A percentile compares a stretch with the other conserved stretches of the same genome.
phyloP scores from a whole-genome alignment of 2,113 vertebrate genomes.

The Caracal caracal region DNA sequence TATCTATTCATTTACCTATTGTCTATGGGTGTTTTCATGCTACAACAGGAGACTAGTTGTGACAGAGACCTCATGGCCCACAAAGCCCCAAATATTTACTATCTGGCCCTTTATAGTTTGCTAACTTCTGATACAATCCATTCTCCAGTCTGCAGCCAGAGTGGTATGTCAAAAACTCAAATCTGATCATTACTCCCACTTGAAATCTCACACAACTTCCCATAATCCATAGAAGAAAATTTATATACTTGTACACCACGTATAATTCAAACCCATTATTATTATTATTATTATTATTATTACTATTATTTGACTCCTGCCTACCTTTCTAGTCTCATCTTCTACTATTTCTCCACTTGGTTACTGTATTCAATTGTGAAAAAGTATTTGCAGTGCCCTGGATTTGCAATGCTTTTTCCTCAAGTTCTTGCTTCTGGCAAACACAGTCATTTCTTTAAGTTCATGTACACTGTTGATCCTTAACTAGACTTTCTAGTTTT shows the following conservation, averaged over 20 bases:
- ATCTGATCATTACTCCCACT: neutral
- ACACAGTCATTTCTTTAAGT: neutral
- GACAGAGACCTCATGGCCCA: neutral
- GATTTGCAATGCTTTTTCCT: neutral
- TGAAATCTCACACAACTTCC: neutral
- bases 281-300: neutral
- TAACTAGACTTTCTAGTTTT: neutral
- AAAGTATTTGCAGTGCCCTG: neutral
- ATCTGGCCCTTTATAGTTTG: neutral
- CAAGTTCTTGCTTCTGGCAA: neutral
- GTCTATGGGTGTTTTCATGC: neutral
- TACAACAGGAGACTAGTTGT: neutral
- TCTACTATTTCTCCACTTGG: neutral
- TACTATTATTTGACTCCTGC: neutral
- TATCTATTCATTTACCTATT: neutral
- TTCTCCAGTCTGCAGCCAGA: neutral
- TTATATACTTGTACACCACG: neutral
- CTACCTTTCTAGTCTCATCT: neutral
- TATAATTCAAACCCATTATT: neutral
- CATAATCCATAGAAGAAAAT: neutral
- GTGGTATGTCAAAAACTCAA: conserved; percentile 31
- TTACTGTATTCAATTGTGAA: neutral
- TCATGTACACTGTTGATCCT: neutral
- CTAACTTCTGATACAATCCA: neutral
- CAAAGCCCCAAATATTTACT: neutral